Evolutionary conservation across 2,888 invertebrate genomes (phyloP).

Genomic region (Myopa tessellatipennis): DNA sequence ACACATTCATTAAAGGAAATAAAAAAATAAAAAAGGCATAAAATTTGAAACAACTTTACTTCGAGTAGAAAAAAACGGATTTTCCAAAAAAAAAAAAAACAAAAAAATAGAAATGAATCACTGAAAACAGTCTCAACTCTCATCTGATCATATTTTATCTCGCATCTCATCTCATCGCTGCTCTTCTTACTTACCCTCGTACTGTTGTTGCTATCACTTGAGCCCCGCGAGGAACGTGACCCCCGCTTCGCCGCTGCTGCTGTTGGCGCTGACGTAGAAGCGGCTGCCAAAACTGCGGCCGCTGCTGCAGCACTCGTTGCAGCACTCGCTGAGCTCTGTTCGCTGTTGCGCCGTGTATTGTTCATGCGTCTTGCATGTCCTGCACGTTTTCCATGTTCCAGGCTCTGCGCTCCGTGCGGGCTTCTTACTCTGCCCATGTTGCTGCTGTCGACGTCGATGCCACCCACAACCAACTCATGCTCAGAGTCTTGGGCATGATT

Average conservation of each 20-base stretch:
- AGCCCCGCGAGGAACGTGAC: constrained; percentile 76
- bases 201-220: constrained; percentile 80
- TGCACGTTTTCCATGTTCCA: constrained; percentile 11
- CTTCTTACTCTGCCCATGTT: neutral
- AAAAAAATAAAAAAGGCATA: neutral
- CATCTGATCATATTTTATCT: too few species aligned
- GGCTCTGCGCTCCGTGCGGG: neutral
- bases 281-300: constrained; percentile 53
- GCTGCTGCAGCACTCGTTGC: constrained; percentile 51
- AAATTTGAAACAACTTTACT: neutral
- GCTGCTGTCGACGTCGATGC: constrained; percentile 1
- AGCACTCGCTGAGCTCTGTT: constrained; percentile 47
- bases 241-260: constrained; percentile 66
- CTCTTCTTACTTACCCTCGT: constrained; percentile 75
- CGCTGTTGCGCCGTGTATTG: constrained; percentile 35
- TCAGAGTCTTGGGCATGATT: neutral
- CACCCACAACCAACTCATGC: neutral
- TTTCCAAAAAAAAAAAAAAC: neutral
- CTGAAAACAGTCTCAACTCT: too few species aligned
- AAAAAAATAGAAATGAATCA: neutral
- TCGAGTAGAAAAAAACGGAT: neutral
- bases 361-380: constrained; percentile 33
- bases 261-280: constrained; percentile 48
- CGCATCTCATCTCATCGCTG: too few species aligned
- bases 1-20: neutral